Percentiles rank a stretch among this genome's conserved stretches.
Evolutionary conservation across 1,140 invertebrate species (phyloP).

Genomic region (Papilio glaucus): DNA sequence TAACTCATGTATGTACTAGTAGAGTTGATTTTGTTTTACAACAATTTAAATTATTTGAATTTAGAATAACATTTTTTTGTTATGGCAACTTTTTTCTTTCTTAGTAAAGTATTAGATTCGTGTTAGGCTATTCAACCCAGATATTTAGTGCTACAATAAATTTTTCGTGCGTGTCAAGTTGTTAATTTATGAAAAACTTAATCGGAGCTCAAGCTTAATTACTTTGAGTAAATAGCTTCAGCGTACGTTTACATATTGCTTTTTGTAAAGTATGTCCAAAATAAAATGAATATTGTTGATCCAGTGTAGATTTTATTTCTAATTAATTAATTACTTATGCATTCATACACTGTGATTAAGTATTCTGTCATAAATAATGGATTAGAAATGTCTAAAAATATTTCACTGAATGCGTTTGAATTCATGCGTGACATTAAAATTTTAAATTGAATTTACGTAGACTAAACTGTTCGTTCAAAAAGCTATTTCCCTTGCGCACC

Average conservation of each 20-base stretch:
- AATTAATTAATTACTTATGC: no score
- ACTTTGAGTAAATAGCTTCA: slow-evolving; percentile 2
- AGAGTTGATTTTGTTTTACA: no score
- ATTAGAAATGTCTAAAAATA: not conserved
- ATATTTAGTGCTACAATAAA: not conserved
- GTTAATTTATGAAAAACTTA: not conserved
- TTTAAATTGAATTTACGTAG: slow-evolving; percentile 44
- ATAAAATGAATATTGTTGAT: no score
- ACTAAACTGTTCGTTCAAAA: slow-evolving; percentile 52
- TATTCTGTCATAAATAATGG: not conserved
- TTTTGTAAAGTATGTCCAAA: not conserved
- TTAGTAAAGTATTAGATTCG: no score
- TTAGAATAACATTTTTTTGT: no score
- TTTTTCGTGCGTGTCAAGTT: not conserved
- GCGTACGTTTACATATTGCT: not conserved
- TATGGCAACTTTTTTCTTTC: no score
- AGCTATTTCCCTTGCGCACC: slow-evolving; percentile 43
- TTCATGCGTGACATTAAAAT: slow-evolving; percentile 8
- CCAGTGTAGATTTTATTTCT: no score
- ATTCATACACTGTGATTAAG: not conserved
- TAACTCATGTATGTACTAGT: not conserved
- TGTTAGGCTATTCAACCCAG: not conserved
- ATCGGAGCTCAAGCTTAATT: not conserved
- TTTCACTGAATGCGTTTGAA: not conserved
- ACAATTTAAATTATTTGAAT: no score